A percentile compares a stretch with the other conserved stretches of the same genome.
These are phyloP conservation scores for Spisula subtruncata DNA, from an alignment of 2,888 invertebrate genomes.

Conservation along the genomic window DNA sequence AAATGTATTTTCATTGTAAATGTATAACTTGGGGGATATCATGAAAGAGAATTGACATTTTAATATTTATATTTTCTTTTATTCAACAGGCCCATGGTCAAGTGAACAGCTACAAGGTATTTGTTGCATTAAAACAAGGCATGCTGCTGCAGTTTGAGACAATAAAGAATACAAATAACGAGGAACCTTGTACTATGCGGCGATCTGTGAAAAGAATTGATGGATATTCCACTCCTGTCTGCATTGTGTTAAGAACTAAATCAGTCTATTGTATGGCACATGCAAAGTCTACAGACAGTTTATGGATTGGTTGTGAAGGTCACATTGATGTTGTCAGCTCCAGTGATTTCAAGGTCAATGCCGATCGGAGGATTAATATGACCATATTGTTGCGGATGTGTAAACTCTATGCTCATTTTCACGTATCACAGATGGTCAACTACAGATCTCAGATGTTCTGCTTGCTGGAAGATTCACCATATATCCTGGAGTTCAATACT, in stretches of 20 bases:
- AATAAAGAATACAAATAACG: neutral
- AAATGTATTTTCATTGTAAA: too few relatives aligned
- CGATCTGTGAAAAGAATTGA: conserved; percentile 33
- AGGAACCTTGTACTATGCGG: neutral
- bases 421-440: conserved; percentile 47
- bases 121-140: conserved; percentile 46
- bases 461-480: conserved; percentile 51
- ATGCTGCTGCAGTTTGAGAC: conserved; percentile 52
- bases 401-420: conserved; percentile 27
- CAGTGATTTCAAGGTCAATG: conserved; percentile 58
- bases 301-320: conserved; percentile 75
- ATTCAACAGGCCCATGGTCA: neutral
- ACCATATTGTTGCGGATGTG: conserved; percentile 47
- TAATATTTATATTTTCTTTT: neutral
- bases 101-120: conserved; percentile 28
- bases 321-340: conserved; percentile 70
- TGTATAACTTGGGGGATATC: neutral
- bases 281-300: conserved; percentile 60
- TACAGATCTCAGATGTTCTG: conserved; percentile 48
- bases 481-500: conserved; percentile 65
- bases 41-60: neutral
- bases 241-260: conserved; percentile 48
- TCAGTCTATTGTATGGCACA: conserved; percentile 58
- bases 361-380: conserved; percentile 52
- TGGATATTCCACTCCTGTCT: conserved; percentile 50